Evolutionary conservation across 2,113 vertebrate species (phyloP), one percentile per base, ranked within the genome.

Genomic region (Marmota monax): DNA sequence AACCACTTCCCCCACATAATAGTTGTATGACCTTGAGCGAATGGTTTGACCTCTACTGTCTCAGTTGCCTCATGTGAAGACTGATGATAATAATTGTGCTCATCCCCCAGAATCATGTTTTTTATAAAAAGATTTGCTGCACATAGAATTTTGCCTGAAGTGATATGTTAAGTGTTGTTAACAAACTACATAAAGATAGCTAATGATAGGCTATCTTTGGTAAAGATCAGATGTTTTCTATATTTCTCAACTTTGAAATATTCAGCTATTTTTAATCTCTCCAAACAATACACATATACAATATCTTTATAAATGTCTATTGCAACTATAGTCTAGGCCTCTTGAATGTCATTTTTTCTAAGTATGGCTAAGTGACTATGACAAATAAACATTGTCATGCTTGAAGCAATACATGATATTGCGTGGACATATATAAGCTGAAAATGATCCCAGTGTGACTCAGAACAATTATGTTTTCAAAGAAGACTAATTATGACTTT

Each of bases 401-500:
- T 96, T 90, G 93, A 96, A 97, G 86, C 53, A 88, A 70, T 91
- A 58, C 82, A 48, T 89, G 90, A 39, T 74, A 90, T 63, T 90
- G 32, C 42, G 76, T 58, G 53, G 83, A 70, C 70, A 14, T 89
- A 84, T 69, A 97, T 37, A 84, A 88, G 39, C 70, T 74, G 91
- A 91, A 94, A 97, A 93, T 84, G 48, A 92, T 95, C 70, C 93
- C 91, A 77, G 22, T 61, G 85, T 93, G 94, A 93, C 78, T 96
- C 74, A 76, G 93, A 95, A 84, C 85, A 94, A 94, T 97, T 92
- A 96, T n/a, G 32, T 86, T 97, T 97, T 80, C 97, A 89, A 95
- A 96, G 83, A 95, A 94, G 56, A 95, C 96, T 96, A 97, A 98
- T 97, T 94, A 96, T 90, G 97, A 97, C 79, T 97, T 96, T 94